These are phyloP conservation scores for Lucilia sericata DNA, from an alignment of 1,140 invertebrate species.

Conservation along the genomic window DNA sequence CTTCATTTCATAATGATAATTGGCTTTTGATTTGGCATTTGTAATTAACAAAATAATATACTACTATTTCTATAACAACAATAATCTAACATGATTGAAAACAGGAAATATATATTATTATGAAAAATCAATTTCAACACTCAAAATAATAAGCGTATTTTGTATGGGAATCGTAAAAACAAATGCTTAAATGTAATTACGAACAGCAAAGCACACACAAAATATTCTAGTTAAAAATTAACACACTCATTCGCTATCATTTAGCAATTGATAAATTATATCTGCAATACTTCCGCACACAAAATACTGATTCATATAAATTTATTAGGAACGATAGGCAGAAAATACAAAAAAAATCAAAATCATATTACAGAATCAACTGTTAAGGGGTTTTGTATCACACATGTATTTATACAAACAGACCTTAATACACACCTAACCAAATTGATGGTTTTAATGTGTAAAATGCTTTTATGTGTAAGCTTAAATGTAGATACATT, in stretches of 20 bases:
- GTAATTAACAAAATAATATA: not conserved
- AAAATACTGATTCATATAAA: not conserved
- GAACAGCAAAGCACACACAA: not conserved
- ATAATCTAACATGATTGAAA: slow-evolving; percentile 4
- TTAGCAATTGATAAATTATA: slow-evolving; percentile 24
- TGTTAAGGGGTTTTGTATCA: not conserved
- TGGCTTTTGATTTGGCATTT: not conserved
- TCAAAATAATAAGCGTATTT: not conserved
- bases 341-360: not conserved
- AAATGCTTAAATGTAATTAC: not conserved
- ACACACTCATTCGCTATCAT: slow-evolving; percentile 11
- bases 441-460: not conserved
- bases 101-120: not conserved
- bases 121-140: not conserved
- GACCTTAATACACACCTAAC: not conserved
- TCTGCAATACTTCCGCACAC: slow-evolving; percentile 6
- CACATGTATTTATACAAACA: not conserved
- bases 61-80: not conserved
- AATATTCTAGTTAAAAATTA: not conserved
- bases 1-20: slow-evolving; percentile 1
- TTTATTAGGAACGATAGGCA: not conserved
- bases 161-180: not conserved
- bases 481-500: too few species aligned
- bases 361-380: not conserved
- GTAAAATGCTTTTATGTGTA: too few species aligned